Evolutionary conservation across 2,113 vertebrate genomes (phyloP), one percentile per base, ranked within the genome.

Genomic region (Trinectes maculatus): DNA sequence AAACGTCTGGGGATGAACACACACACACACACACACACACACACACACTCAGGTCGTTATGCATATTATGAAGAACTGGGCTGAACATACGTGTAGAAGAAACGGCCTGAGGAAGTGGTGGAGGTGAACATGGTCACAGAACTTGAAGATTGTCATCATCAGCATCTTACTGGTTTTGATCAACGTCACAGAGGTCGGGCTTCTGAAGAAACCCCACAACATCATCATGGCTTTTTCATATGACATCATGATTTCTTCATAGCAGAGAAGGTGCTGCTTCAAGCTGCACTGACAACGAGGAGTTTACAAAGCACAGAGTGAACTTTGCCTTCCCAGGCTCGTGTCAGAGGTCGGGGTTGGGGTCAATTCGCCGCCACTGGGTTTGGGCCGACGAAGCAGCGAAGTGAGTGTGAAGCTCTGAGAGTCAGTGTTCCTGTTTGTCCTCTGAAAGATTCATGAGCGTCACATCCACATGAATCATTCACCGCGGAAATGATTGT

Each of bases 401-500:
- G 24, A 24, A 49, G 40, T 24, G 61, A 80, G 62, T 56, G 63
- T 39, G 13, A 65, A 79, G 55, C 83, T 71, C 56, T 6, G 65
- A 83, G 75, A 74, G 52, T 83, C 82, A 65, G 62, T 84, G 80
- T 85, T 77, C 83, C 85, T 87, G 85, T 87, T 89, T 89, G 87
- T 87, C 78, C 59, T 69, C 74, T 88, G 75, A 91, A 92, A 92
- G 75, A 91, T 92, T 88, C 86, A 92, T 87, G 59, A 83, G 73
- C n/a, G 34, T 69, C 74, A 73, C 84, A 82, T 86, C 78, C 55
- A 68, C 77, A 91, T 92, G 83, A 91, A 92, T 92, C 82, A 87
- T 91, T 91, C 88, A 92, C 81, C 58, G 84, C 80, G 86, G 86
- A 92, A 89, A 89, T 87, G 85, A 91, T 87, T 91, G 88, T 85